Evolutionary conservation across 2,113 vertebrate genomes (phyloP).

Genomic region (Eulemur rufifrons): DNA sequence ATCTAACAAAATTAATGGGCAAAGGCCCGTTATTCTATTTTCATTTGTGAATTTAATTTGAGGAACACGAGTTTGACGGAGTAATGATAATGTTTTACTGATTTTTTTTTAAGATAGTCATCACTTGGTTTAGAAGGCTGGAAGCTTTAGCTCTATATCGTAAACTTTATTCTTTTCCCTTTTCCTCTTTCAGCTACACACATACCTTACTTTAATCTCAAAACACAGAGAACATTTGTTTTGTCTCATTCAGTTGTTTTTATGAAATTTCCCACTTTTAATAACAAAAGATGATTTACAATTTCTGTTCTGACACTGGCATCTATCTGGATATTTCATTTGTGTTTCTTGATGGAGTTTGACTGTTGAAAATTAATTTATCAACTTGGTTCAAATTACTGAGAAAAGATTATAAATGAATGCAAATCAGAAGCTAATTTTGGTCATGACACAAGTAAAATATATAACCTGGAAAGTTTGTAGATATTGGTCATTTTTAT

Average conservation of each 20-base stretch:
- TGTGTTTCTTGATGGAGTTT: slow-evolving; percentile 52
- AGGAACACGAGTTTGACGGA: not conserved
- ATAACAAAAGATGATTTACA: not conserved
- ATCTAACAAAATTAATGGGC: slow-evolving; percentile 63
- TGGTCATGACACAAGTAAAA: not conserved
- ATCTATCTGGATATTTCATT: slow-evolving; percentile 16
- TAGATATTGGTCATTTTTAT: slow-evolving; percentile 14
- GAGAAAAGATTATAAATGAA: slow-evolving; percentile 22
- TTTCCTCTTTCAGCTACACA: not conserved
- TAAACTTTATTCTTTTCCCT: not conserved
- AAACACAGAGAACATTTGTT: not conserved
- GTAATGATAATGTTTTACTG: not conserved
- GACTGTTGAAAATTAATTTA: slow-evolving; percentile 41
- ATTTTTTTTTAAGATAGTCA: not conserved
- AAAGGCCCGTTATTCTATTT: slow-evolving; percentile 29
- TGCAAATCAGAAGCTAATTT: slow-evolving; percentile 54
- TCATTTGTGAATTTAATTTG: slow-evolving; percentile 66
- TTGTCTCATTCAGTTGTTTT: not conserved
- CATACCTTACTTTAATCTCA: slow-evolving; percentile 27
- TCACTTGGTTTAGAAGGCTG: not conserved
- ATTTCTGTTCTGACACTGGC: slow-evolving; percentile 15
- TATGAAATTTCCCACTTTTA: not conserved
- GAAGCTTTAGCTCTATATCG: not conserved
- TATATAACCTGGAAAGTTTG: not conserved
- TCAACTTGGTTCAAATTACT: slow-evolving; percentile 37